Evolutionary conservation across 2,113 vertebrate genomes (phyloP), one percentile per base, ranked within the genome.

Genomic region (Tyrannus savana): DNA sequence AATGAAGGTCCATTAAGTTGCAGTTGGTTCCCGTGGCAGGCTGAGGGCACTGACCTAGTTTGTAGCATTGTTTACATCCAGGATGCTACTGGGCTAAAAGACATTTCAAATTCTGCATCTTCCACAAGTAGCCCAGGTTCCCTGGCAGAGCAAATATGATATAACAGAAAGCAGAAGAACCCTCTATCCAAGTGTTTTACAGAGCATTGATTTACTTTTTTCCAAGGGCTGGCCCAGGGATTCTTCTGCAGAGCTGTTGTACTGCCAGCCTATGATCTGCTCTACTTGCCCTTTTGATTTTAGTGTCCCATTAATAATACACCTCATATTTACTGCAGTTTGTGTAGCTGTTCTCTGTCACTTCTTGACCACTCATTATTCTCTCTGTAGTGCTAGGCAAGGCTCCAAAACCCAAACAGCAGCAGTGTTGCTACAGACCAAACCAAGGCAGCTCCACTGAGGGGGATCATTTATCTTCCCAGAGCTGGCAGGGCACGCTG

Each of bases 261-360:
- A 47, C 72, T 77, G 79, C 77, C 90, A 94, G 88, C 80, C 19
- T 14, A 35, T 3, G 0, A 64, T 75, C 58, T 75, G 83, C 53
- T 86, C 80, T 39, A 14, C 88, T 92, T 78, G 49, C 69, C 73
- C 76, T 89, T 86, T 84, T 2, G 18, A 64, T 64, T 92, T 94
- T 90, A 93, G 75, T 42, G 49, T 35, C 5, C 73, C 76, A 96
- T 96, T 93, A 97, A 96, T 92, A 95, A 96, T 68, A 64, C 60
- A 96, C 39, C 83, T 56, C 41, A 79, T 77, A 81, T 92, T 91
- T 93, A 94, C 8, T 93, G 92, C 83, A 84, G 60, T 62, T 81
- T 60, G 53, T 53, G 2, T 92, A 93, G 53, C 78, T 46, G 88
- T 81, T 96, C 76, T 28, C 64, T 90, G 33, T 39, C 78, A 88